Conservation (phyloP, 2,113 vertebrate species). For the Muscicapa adusta region DNA sequence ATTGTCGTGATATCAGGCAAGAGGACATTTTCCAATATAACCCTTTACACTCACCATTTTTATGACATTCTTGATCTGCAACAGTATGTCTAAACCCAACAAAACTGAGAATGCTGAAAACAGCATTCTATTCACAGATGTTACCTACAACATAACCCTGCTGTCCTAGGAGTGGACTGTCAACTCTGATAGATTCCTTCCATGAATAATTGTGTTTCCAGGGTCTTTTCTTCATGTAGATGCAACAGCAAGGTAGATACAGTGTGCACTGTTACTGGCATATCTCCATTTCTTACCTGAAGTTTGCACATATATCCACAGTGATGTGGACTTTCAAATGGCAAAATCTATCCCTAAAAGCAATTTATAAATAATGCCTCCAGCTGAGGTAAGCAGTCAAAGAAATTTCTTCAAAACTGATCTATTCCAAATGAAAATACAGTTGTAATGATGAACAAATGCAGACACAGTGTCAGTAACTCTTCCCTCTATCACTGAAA, state of each 20-base stretch:
- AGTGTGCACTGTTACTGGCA: background rate
- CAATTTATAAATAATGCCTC: background rate
- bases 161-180: background rate
- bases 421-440: background rate
- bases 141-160: background rate
- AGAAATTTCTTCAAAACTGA: background rate
- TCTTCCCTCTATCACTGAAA: background rate
- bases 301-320: background rate
- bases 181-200: background rate
- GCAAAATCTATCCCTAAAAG: background rate
- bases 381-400: background rate
- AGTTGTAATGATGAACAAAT: background rate
- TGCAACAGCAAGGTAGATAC: background rate
- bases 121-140: background rate
- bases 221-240: background rate
- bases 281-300: background rate
- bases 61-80: background rate
- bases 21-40: background rate
- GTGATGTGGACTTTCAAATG: background rate
- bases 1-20: background rate
- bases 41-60: background rate
- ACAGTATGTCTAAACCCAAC: fast-evolving
- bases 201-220: background rate
- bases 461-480: background rate
- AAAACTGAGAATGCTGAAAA: background rate